Evolutionary conservation across 2,113 vertebrate species (phyloP).

Genomic region (Pao palembangensis): DNA sequence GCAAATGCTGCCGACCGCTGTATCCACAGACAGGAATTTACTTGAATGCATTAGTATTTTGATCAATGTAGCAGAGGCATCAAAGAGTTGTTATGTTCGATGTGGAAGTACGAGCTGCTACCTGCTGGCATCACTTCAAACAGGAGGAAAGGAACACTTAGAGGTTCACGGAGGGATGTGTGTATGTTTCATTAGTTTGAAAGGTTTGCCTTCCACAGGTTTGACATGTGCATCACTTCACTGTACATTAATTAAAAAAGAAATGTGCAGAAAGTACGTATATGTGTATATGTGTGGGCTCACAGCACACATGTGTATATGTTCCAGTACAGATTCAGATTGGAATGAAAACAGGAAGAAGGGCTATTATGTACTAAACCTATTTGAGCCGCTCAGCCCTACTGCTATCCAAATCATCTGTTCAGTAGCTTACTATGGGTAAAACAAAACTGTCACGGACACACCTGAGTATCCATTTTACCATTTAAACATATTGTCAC

Average conservation of each 20-base stretch:
- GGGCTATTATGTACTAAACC: no score
- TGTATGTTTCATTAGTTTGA: conserved; percentile 25
- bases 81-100: conserved; percentile 46
- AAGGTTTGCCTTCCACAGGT: conserved; percentile 11
- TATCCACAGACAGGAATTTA: conserved; percentile 14
- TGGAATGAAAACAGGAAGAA: conserved; percentile 11
- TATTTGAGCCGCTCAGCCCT: no score
- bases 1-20: conserved; percentile 14
- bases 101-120: conserved; percentile 16
- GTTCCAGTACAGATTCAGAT: conserved; percentile 43
- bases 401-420: no score
- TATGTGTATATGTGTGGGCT: not conserved
- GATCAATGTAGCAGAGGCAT: conserved; percentile 31
- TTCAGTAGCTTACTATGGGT: no score
- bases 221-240: conserved; percentile 3
- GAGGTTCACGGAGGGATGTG: conserved; percentile 21
- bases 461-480: no score
- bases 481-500: no score
- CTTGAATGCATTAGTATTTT: conserved; percentile 16
- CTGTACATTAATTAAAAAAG: no score
- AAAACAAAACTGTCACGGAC: no score
- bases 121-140: conserved; percentile 39
- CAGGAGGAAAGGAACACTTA: conserved; percentile 20
- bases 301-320: not conserved
- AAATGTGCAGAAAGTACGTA: not conserved